phyloP scores from a whole-genome alignment of 2,888 invertebrate genomes.

The Netelia inedita region DNA sequence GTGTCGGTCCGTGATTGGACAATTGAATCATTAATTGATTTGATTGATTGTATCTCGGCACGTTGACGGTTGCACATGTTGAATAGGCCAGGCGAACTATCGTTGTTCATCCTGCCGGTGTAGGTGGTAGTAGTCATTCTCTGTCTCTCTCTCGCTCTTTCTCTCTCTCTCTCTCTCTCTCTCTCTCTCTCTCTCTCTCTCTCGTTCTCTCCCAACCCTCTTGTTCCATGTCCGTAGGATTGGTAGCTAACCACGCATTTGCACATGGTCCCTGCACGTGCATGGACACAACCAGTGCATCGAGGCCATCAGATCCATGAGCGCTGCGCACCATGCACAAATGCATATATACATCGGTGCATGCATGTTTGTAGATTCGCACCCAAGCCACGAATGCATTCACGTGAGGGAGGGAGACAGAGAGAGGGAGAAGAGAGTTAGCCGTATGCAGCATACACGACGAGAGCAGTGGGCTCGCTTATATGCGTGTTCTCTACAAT shows the following conservation, averaged over 20 bases:
- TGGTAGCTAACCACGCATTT: slow-evolving; percentile 75
- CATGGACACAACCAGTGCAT: slow-evolving; percentile 71
- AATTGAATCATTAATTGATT: slow-evolving; percentile 84
- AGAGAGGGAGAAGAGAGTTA: slow-evolving; percentile 26
- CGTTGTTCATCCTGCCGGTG: slow-evolving; percentile 62
- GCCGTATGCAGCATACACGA: slow-evolving; percentile 44
- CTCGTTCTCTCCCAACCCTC: slow-evolving; percentile 9
- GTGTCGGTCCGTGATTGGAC: slow-evolving; percentile 75
- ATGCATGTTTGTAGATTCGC: slow-evolving; percentile 16
- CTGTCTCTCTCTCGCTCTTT: background rate
- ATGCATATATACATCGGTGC: slow-evolving; percentile 29
- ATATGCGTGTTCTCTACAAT: slow-evolving; percentile 56
- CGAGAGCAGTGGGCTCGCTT: slow-evolving; percentile 41
- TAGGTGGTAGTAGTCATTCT: slow-evolving; percentile 4
- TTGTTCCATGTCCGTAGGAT: slow-evolving; percentile 76
- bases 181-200: background rate
- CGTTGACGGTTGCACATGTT: slow-evolving; percentile 83
- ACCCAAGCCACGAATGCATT: slow-evolving; percentile 44
- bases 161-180: slow-evolving; percentile 19
- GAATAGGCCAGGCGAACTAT: slow-evolving; percentile 80
- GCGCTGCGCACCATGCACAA: slow-evolving; percentile 57
- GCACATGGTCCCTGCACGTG: slow-evolving; percentile 66
- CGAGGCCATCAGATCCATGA: slow-evolving; percentile 58
- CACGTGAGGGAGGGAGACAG: slow-evolving; percentile 44
- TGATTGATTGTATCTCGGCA: slow-evolving; percentile 82